These are phyloP conservation scores for Amblyteles armatorius DNA, from an alignment of 2,888 invertebrate species.

Conservation along the genomic window DNA sequence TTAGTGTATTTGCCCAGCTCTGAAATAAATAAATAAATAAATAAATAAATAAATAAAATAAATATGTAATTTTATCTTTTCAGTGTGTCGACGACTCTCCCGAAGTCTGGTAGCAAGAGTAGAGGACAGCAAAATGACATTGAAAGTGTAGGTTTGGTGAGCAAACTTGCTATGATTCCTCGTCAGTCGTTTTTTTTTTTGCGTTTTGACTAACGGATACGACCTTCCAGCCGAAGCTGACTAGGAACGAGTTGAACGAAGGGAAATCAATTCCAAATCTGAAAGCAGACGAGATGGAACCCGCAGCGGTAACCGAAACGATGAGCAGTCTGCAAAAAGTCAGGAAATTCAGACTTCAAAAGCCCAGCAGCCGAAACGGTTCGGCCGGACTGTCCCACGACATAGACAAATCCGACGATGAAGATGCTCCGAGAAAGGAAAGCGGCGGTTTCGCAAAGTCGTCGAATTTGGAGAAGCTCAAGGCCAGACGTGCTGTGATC, in stretches of 20 bases:
- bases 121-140: conserved; percentile 71
- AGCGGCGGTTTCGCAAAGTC: conserved; percentile 37
- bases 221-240: conserved; percentile 70
- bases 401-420: conserved; percentile 53
- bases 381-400: conserved; percentile 52
- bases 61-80: conserved; percentile 36
- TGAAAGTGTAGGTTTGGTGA: conserved; percentile 75
- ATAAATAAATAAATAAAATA: neutral
- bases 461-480: conserved; percentile 56
- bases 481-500: conserved; percentile 49
- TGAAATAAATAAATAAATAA: too few species aligned
- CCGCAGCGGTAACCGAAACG: conserved; percentile 73
- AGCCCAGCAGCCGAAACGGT: conserved; percentile 70
- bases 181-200: conserved; percentile 13
- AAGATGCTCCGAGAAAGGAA: conserved; percentile 34
- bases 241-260: conserved; percentile 69
- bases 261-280: conserved; percentile 66
- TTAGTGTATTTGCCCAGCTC: too few species aligned
- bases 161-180: conserved; percentile 13
- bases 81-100: conserved; percentile 69
- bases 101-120: conserved; percentile 71
- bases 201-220: conserved; percentile 7
- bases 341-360: conserved; percentile 77
- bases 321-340: conserved; percentile 78
- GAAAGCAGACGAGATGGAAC: conserved; percentile 53